Base-by-base conservation (phyloP, 2,797 vertebrate species). In the Trachurus trachurus region DNA sequence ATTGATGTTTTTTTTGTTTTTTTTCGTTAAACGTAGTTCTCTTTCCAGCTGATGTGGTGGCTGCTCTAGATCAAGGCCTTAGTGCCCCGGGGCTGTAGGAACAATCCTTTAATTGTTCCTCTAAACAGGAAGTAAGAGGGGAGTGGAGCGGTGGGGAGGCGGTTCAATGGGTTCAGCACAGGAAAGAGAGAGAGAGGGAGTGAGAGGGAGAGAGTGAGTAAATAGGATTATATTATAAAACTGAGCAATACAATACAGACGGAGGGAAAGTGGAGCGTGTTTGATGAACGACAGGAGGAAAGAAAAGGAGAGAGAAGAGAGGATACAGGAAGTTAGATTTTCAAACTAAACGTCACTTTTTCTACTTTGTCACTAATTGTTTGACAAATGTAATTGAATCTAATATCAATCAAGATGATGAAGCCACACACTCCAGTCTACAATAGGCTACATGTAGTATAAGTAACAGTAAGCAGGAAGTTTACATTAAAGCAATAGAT, bases 81-180 rank as follows among this genome's bases (percentile, higher is more conserved):
- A 10, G 82, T 71, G 81, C 85, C 74, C 75, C 1, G 0, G 73
- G 84, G 84, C 87, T 49, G 78, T 16, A 79, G 79, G 81, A 90
- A 92, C 89, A 92, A 89, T 92, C 87, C 86, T 80, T 82, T 92
- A 90, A 91, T 89, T 93, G 93, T 93, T 90, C 78, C 79, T 86
- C 85, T 76, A 88, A 92, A 93, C 92, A 93, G 94, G 93, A 94
- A 93, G 92, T 89, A 82, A 92, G 88, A 49, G 74, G 44, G 78
- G 79, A 87, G 88, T 89, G 80, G 88, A 65, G 85, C 53, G 74
- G 82, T 37, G 73, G 50, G 57, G 71, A 71, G 69, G 71, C 69
- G 68, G 90, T 93, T 93, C 89, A 93, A n/a, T 31, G 89, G 62
- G 90, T 92, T 92, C 88, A 81, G 63, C 60, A 67, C 44, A 77